These are phyloP conservation scores for Cacatua alba DNA, from an alignment of 2,113 vertebrate species.

Conservation along the genomic window DNA sequence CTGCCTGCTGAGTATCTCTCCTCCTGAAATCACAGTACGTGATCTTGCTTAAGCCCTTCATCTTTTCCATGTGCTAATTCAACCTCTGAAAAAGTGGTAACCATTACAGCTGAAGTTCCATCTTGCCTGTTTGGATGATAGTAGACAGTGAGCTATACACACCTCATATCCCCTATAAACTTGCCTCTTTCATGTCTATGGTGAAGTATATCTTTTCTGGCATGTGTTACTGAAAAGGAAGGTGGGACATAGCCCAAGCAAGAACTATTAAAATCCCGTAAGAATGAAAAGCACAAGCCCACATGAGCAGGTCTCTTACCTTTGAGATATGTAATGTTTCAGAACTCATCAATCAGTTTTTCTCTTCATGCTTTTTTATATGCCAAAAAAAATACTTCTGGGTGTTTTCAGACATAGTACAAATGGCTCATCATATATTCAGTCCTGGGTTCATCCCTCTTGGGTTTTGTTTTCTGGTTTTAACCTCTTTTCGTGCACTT, in stretches of 20 bases:
- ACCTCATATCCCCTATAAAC: background rate
- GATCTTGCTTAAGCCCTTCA: background rate
- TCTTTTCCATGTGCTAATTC: background rate
- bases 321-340: background rate
- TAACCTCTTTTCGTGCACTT: conserved; percentile 41
- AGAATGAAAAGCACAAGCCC: background rate
- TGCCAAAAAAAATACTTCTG: background rate
- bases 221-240: background rate
- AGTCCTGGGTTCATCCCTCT: background rate
- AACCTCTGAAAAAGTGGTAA: background rate
- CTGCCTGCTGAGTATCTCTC: background rate
- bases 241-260: background rate
- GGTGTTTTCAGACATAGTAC: background rate
- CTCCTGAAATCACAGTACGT: background rate
- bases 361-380: background rate
- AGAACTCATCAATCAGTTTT: background rate
- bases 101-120: background rate
- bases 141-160: background rate
- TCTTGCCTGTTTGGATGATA: background rate
- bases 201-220: background rate
- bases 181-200: background rate
- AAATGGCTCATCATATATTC: background rate
- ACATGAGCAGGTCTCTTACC: background rate
- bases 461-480: conserved; percentile 32
- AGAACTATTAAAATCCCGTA: background rate